Conservation (phyloP, 2,888 invertebrate genomes). For the Trisateles emortualis region DNA sequence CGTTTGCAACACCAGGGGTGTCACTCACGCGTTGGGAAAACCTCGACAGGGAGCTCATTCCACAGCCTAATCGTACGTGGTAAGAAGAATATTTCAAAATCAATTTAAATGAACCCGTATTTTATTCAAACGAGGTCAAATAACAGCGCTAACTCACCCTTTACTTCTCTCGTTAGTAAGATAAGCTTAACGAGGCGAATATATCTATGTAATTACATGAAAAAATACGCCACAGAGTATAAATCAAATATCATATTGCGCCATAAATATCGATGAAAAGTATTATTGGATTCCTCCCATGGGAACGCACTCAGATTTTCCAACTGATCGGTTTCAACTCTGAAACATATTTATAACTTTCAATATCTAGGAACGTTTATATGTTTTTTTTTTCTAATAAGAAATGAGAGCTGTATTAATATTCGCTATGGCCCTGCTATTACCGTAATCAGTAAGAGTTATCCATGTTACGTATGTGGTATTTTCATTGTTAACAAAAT, state of each 20-base stretch:
- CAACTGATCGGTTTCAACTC: conserved; percentile 34
- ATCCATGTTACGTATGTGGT: no score
- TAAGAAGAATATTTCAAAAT: no score
- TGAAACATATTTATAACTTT: conserved; percentile 10
- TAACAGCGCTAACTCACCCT: neutral
- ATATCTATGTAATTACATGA: conserved; percentile 22
- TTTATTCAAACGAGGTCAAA: neutral
- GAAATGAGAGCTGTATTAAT: no score
- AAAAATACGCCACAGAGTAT: conserved; percentile 23
- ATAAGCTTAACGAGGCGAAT: neutral
- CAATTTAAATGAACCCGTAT: neutral
- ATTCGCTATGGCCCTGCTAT: no score
- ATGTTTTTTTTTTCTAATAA: neutral
- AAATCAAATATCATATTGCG: conserved; percentile 35
- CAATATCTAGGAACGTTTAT: neutral
- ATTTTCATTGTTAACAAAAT: no score
- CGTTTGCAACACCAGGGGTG: no score
- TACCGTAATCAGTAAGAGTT: no score
- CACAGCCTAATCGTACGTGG: no score
- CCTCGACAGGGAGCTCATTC: no score
- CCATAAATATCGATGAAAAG: conserved; percentile 37
- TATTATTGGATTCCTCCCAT: conserved; percentile 33
- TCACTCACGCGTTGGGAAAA: no score
- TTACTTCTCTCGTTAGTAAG: neutral
- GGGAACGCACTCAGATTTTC: conserved; percentile 22